Base-by-base conservation (phyloP, 2,113 vertebrate genomes). In the Saguinus midas region DNA sequence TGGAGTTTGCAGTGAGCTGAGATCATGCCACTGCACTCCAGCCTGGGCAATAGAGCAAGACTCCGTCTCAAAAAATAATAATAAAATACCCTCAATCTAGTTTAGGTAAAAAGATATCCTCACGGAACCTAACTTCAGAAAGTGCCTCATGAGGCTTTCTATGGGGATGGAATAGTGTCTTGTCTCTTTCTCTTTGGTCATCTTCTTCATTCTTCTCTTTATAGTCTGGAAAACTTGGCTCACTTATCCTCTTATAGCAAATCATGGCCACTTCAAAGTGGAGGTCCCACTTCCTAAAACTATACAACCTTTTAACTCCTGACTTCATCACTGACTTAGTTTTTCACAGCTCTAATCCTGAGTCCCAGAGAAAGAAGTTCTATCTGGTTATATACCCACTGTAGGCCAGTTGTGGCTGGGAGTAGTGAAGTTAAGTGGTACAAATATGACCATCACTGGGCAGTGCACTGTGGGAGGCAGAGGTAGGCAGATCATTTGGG, bases 291-390 rank as follows among this genome's bases (percentile, higher is more conserved):
- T 64, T 70, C 32, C 29, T 12, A 23, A 87, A 93, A 78, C 29
- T 58, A 23, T 55, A 25, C 40, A 48, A 61, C 0, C 29, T 94
- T 94, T 79, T 32, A 85, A 17, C 35, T 75, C 58, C 17, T 45
- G 32, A 76, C 32, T 6, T 76, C 43, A 64, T 82, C 66, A 82
- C 23, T 82, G 90, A 93, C 48, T 89, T 75, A 85, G 68, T 90
- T 95, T 95, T 58, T 92, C 23, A 92, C 66, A 82, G 88, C 66
- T 91, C 66, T 86, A 82, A 52, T 58, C 68, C 35, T 82, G 58
- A 94, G 87, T 76, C 27, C n/a, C 27, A 73, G 86, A 84, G 50
- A 91, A 25, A 92, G 61, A 70, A 83, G 18, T 45, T 27, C 48
- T 27, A 52, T 9, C 27, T 55, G 27, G 80, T 90, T 58, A 87